Evolutionary conservation across 1,140 invertebrate genomes (phyloP).

Genomic region (Pissodes strobi): DNA sequence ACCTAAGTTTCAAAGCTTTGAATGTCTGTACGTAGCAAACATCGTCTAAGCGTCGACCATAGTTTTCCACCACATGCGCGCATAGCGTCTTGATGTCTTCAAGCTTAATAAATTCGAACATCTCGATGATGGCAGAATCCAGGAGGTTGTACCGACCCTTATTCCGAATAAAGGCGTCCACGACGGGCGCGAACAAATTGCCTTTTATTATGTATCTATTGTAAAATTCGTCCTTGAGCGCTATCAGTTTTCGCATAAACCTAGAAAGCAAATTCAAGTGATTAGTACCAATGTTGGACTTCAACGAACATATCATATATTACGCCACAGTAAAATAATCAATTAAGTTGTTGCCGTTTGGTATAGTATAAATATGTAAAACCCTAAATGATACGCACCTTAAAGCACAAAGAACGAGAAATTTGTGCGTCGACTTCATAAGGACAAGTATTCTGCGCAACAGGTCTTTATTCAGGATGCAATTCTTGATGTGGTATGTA

Average conservation of each 20-base stretch:
- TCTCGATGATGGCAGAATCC: conserved; percentile 97
- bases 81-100: conserved; percentile 96
- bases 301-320: background rate
- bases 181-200: conserved; percentile 92
- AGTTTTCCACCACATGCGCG: conserved; percentile 93
- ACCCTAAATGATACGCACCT: conserved; percentile 51
- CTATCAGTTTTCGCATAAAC: conserved; percentile 96
- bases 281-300: no score
- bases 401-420: conserved; percentile 93
- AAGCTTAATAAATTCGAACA: conserved; percentile 98
- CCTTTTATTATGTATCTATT: conserved; percentile 94
- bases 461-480: conserved; percentile 95
- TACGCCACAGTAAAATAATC: background rate
- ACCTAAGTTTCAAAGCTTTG: conserved; percentile 85
- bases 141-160: conserved; percentile 96
- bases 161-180: conserved; percentile 95
- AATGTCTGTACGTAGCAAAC: conserved; percentile 98
- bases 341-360: background rate
- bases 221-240: conserved; percentile 98
- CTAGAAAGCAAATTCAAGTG: conserved; percentile 59
- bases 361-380: no score
- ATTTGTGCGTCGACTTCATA: conserved; percentile 97
- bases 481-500: conserved; percentile 98
- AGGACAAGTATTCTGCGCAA: conserved; percentile 91
- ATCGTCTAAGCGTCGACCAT: conserved; percentile 89